These are phyloP conservation scores for Muntiacus muntjak DNA, from an alignment of 2,113 vertebrate species.

Conservation along the genomic window DNA sequence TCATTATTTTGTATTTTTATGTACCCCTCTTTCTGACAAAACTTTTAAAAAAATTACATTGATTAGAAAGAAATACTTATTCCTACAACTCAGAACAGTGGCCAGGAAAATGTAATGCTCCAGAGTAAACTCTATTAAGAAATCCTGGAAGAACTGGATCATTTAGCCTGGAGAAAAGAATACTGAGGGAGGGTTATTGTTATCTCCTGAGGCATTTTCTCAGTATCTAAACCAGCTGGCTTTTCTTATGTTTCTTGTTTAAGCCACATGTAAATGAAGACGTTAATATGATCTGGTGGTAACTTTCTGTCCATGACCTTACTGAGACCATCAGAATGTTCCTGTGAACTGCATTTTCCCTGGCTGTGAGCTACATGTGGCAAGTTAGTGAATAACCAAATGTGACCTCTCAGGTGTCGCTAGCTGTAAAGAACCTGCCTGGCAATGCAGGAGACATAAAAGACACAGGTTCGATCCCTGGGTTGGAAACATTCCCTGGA, in stretches of 20 bases:
- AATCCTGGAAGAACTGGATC: conserved; percentile 25
- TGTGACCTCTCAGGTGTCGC: neutral
- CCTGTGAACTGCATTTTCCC: neutral
- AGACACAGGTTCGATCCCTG: neutral
- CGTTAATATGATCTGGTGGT: neutral
- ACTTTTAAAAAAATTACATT: neutral
- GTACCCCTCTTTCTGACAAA: neutral
- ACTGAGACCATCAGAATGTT: neutral
- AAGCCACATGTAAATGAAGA: conserved; percentile 35
- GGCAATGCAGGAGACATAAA: neutral
- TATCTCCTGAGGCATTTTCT: conserved; percentile 30
- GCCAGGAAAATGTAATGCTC: neutral
- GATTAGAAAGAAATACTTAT: neutral
- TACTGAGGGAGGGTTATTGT: neutral
- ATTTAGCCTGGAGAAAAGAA: conserved; percentile 23
- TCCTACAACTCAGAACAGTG: neutral
- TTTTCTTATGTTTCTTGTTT: conserved; percentile 25
- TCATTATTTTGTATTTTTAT: neutral
- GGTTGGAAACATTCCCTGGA: neutral
- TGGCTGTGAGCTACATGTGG: neutral
- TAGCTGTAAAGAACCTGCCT: neutral
- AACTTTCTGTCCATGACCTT: conserved; percentile 6
- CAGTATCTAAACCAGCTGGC: neutral
- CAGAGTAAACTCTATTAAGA: neutral
- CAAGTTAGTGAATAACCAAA: neutral